Conservation (phyloP, 2,113 vertebrate species). For the Bos taurus region DNA sequence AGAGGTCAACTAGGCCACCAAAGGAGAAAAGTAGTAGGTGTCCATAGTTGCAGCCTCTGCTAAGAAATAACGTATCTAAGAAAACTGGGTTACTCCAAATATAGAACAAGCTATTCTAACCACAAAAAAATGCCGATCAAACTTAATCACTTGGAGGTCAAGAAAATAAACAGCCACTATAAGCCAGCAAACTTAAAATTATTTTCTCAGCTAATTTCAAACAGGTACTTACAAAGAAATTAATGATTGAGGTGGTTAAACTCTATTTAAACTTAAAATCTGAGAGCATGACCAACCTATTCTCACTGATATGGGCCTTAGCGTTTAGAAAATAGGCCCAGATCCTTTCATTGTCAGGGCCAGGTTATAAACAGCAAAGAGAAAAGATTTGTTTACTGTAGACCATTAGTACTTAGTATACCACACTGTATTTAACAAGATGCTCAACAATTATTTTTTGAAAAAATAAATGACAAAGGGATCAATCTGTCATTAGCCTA, state of each 20-base stretch:
- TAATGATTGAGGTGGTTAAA: background rate
- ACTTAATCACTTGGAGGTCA: background rate
- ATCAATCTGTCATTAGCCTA: background rate
- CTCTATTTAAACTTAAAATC: constrained; percentile 14
- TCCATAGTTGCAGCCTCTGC: background rate
- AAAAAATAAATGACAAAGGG: background rate
- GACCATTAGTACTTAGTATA: background rate
- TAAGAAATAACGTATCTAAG: background rate
- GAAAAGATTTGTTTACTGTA: background rate
- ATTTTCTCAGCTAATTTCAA: background rate
- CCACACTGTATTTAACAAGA: background rate
- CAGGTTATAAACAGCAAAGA: background rate
- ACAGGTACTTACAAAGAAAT: background rate
- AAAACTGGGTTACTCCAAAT: background rate
- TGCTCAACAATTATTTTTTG: background rate
- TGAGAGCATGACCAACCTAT: background rate
- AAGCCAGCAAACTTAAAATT: constrained; percentile 26
- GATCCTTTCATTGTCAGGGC: background rate
- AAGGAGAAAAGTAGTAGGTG: background rate
- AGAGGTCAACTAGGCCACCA: background rate
- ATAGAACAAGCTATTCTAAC: constrained; percentile 26
- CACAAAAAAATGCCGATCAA: constrained; percentile 8
- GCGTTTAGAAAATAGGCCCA: background rate
- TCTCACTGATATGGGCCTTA: background rate
- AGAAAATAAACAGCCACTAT: background rate